A percentile compares a stretch with the other conserved stretches of the same genome.
Evolutionary conservation across 2,888 invertebrate species (phyloP).

Genomic region (Gastrophysa polygoni): DNA sequence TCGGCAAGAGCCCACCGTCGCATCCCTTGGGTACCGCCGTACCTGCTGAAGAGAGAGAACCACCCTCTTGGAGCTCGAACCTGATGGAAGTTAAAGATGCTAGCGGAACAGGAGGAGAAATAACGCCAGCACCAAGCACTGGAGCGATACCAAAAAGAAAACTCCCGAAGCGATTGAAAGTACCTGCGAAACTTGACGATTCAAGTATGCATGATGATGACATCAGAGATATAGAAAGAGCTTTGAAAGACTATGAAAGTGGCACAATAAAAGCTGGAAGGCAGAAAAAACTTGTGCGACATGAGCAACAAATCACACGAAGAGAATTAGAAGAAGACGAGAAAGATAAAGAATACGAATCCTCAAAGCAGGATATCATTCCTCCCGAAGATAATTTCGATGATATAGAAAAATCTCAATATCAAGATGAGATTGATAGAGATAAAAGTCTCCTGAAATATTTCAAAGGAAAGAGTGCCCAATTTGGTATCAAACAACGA

Average conservation of each 20-base stretch:
- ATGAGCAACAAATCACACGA: neutral
- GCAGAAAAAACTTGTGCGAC: neutral
- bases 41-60: constrained; percentile 39
- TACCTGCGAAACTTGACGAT: neutral
- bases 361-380: neutral
- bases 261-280: constrained; percentile 10
- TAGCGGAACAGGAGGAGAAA: constrained; percentile 5
- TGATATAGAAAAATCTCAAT: constrained; percentile 18
- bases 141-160: constrained; percentile 15
- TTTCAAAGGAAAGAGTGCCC: constrained; percentile 10
- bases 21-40: constrained; percentile 43
- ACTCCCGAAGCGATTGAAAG: neutral
- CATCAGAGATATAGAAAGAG: constrained; percentile 18
- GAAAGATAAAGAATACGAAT: constrained; percentile 1
- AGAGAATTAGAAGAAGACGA: constrained; percentile 8
- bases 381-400: constrained; percentile 4
- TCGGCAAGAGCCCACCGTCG: constrained; percentile 41
- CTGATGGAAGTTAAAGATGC: constrained; percentile 47
- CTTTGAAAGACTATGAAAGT: constrained; percentile 16
- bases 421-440: constrained; percentile 16
- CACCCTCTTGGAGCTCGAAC: constrained; percentile 56
- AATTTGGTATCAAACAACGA: constrained; percentile 1
- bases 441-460: constrained; percentile 18
- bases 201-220: constrained; percentile 17
- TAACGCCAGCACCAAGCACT: neutral